Evolutionary conservation across 2,888 invertebrate genomes (phyloP).

Genomic region (Selenia dentaria): DNA sequence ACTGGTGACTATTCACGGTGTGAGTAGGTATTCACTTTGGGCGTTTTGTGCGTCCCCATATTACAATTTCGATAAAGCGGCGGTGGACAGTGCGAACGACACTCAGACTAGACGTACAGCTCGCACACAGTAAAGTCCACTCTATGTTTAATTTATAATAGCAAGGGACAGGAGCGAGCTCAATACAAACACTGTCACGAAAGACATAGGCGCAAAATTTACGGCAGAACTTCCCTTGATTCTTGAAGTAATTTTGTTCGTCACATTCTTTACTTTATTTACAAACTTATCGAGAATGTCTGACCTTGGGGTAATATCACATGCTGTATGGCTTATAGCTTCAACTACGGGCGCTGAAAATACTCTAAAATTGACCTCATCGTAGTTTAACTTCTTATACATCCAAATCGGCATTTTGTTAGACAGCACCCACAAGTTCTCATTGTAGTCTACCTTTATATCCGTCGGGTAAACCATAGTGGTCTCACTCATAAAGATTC

Average conservation of each 20-base stretch:
- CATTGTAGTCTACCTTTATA: slow-evolving; percentile 89
- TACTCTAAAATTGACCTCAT: slow-evolving; percentile 89
- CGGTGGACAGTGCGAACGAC: no score
- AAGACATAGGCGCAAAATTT: slow-evolving; percentile 41
- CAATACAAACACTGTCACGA: slow-evolving; percentile 41
- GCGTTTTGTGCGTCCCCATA: no score
- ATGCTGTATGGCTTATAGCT: slow-evolving; percentile 89
- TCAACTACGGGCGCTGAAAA: slow-evolving; percentile 88
- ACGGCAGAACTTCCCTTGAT: slow-evolving; percentile 41
- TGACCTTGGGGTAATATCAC: slow-evolving; percentile 85
- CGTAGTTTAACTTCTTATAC: slow-evolving; percentile 85
- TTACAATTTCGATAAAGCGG: no score
- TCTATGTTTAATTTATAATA: slow-evolving; percentile 32
- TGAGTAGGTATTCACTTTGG: no score
- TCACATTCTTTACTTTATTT: slow-evolving; percentile 77
- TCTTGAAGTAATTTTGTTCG: slow-evolving; percentile 46
- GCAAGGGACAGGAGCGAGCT: slow-evolving; percentile 44
- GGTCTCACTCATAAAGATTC: slow-evolving; percentile 88
- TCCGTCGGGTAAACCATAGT: slow-evolving; percentile 92
- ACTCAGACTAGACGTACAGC: not conserved
- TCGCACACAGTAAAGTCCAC: slow-evolving; percentile 1
- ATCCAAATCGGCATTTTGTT: slow-evolving; percentile 89
- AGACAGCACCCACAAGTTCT: slow-evolving; percentile 90
- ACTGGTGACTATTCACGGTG: no score
- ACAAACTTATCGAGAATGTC: slow-evolving; percentile 83